phyloP scores from a whole-genome alignment of 2,797 vertebrate genomes.

The Spinus pinus region DNA sequence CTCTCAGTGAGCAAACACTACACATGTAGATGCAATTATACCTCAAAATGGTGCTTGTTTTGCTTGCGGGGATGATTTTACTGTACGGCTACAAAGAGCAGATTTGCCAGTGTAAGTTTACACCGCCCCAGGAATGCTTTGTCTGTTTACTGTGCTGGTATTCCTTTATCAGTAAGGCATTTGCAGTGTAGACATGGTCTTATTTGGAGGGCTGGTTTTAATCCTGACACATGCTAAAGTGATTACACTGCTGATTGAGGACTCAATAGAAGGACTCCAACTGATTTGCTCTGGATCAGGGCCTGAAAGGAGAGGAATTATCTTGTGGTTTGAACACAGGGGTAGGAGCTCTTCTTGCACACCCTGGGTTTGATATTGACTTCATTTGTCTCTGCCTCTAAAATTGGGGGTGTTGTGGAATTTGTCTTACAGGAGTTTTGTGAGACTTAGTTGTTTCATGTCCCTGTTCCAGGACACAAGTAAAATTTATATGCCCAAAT shows the following conservation, averaged over 20 bases:
- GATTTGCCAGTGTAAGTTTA: conserved; percentile 70
- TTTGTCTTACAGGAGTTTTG: conserved; percentile 8
- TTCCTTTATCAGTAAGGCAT: conserved; percentile 70
- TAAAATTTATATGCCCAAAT: background rate
- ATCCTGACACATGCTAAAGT: conserved; percentile 72
- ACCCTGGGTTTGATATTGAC: conserved; percentile 34
- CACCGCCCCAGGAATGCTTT: conserved; percentile 66
- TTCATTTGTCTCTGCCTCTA: conserved; percentile 19
- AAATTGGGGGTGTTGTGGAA: background rate
- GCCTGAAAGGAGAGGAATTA: conserved; percentile 66
- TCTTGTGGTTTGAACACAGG: conserved; percentile 53
- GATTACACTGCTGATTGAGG: conserved; percentile 69
- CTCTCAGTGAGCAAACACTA: conserved; percentile 66
- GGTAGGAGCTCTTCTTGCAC: background rate
- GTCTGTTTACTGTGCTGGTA: conserved; percentile 70
- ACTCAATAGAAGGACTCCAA: conserved; percentile 68
- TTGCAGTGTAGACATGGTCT: conserved; percentile 68
- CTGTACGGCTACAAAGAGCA: conserved; percentile 67
- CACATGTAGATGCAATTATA: conserved; percentile 70
- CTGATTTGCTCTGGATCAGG: conserved; percentile 67
- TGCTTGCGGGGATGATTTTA: conserved; percentile 66
- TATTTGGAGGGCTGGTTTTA: conserved; percentile 71
- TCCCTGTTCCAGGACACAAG: background rate
- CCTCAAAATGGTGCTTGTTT: conserved; percentile 68
- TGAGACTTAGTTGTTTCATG: background rate